A percentile compares a stretch with the other conserved stretches of the same genome.
Conservation (phyloP, 2,888 invertebrate species). For the Habrosyne pyritoides region DNA sequence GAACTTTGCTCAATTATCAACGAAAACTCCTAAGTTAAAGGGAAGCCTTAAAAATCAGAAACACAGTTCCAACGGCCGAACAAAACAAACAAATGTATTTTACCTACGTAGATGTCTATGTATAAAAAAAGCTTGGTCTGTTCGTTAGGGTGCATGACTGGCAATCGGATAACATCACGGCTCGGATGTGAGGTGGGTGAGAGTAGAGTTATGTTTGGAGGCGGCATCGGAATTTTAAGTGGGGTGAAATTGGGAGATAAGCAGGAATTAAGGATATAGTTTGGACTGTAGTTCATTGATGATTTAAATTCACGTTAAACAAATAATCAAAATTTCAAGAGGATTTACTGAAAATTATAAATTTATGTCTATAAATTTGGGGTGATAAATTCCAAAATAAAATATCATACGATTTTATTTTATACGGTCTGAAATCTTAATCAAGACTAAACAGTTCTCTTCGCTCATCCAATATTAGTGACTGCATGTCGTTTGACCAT, state of each 20-base stretch:
- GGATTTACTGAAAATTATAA: no score
- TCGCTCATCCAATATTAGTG: constrained; percentile 7
- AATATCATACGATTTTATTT: no score
- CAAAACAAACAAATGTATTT: constrained; percentile 69
- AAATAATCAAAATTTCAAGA: no score
- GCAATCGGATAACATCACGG: constrained; percentile 65
- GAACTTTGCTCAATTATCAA: constrained; percentile 32
- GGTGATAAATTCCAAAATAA: no score
- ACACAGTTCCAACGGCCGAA: constrained; percentile 47
- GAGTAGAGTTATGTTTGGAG: constrained; percentile 37
- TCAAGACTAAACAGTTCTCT: no score
- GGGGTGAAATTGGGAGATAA: background rate
- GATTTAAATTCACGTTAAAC: no score
- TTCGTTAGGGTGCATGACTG: constrained; percentile 82
- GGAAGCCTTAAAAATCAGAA: constrained; percentile 65
- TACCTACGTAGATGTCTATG: constrained; percentile 45
- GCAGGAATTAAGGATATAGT: background rate
- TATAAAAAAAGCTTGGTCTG: constrained; percentile 48
- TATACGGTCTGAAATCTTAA: no score
- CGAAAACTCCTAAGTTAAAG: constrained; percentile 55
- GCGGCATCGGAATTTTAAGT: constrained; percentile 30
- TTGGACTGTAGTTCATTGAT: background rate
- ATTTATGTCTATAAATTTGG: no score
- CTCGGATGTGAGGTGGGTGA: constrained; percentile 24
- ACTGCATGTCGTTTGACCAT: background rate